phyloP scores from a whole-genome alignment of 1,140 invertebrate species.

The Colletes latitarsis region DNA sequence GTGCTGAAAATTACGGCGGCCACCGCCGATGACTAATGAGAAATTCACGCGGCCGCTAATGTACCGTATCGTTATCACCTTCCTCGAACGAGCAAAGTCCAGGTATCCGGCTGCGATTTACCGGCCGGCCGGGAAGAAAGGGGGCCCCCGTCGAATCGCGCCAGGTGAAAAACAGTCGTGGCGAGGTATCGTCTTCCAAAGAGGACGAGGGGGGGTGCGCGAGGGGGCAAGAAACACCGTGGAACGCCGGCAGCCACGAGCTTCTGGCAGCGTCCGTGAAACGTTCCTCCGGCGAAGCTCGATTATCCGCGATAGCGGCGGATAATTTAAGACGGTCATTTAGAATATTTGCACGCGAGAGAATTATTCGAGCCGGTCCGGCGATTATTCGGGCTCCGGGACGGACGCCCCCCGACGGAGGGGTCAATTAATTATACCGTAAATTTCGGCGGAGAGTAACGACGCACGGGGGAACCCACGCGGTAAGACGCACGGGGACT shows the following conservation, averaged over 20 bases:
- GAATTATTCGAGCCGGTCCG: neutral
- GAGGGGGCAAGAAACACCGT: neutral
- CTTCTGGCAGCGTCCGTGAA: conserved; percentile 1
- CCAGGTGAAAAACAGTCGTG: conserved; percentile 31
- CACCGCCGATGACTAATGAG: conserved; percentile 64
- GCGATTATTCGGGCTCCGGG: neutral
- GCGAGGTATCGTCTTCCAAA: conserved; percentile 30
- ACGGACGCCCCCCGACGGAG: neutral
- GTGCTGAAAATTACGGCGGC: conserved; percentile 61
- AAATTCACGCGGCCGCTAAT: conserved; percentile 64
- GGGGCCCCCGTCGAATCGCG: conserved; percentile 19
- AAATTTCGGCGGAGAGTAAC: conserved; percentile 17
- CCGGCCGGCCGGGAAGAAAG: conserved; percentile 26
- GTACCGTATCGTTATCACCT: conserved; percentile 67
- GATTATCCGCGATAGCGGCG: conserved; percentile 37
- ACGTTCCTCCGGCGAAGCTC: conserved; percentile 1
- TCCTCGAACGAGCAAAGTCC: conserved; percentile 21
- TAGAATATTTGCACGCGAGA: conserved; percentile 22
- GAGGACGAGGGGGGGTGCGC: neutral
- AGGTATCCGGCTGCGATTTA: conserved; percentile 54
- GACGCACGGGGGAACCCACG: neutral
- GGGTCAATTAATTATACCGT: conserved; percentile 23
- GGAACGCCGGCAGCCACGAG: conserved; percentile 20
- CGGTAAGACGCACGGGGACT: neutral
- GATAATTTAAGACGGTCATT: conserved; percentile 25